Evolutionary conservation across 2,888 invertebrate species (phyloP).

Genomic region (Orthonevra nobilis): DNA sequence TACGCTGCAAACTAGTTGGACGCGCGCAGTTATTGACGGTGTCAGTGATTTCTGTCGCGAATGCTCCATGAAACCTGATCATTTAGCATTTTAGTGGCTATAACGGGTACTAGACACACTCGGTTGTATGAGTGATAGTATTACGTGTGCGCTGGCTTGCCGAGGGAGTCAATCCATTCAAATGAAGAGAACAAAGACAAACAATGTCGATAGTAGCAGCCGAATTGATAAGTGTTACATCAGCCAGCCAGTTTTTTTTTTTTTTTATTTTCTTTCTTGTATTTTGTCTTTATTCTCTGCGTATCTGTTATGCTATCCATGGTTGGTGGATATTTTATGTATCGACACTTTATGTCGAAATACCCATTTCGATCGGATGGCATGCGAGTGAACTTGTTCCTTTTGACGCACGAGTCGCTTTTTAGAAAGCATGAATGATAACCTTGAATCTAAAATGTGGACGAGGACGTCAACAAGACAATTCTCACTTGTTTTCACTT

Average conservation of each 20-base stretch:
- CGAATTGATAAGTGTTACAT: background rate
- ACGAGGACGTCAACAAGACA: slow-evolving; percentile 11
- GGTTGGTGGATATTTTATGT: no score
- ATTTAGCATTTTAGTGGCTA: slow-evolving; percentile 8
- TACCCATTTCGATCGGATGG: background rate
- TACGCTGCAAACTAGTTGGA: slow-evolving; percentile 7
- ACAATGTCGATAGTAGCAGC: background rate
- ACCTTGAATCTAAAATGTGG: slow-evolving; percentile 6
- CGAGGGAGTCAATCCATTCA: background rate
- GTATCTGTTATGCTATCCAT: no score
- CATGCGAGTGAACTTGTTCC: slow-evolving; percentile 2
- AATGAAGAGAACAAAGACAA: background rate
- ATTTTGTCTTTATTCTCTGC: no score
- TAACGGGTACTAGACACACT: slow-evolving; percentile 15
- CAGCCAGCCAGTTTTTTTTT: background rate
- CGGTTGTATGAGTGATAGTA: background rate
- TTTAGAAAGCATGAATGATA: slow-evolving; percentile 20
- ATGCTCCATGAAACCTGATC: background rate
- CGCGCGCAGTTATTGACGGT: background rate
- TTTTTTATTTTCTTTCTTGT: background rate
- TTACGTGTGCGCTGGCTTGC: background rate
- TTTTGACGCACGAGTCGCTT: background rate
- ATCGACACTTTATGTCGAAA: no score
- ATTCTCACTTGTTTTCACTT: no score
- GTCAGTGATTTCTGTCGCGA: background rate